Evolutionary conservation across 1,140 invertebrate species (phyloP), one percentile per base, ranked within the genome.

Genomic region (Drosophila bocqueti): DNA sequence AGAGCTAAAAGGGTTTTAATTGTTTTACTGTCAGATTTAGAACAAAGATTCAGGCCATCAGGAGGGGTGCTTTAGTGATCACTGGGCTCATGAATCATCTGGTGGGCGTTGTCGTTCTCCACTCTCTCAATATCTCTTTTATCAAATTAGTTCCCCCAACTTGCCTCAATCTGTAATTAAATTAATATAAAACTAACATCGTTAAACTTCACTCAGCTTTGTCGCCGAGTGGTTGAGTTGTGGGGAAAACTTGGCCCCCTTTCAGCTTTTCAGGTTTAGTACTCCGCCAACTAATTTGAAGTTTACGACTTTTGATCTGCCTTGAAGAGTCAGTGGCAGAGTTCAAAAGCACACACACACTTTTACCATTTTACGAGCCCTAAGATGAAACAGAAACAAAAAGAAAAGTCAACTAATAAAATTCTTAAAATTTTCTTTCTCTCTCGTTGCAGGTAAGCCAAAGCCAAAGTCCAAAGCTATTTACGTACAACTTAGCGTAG

Each of bases 381-480:
- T 42, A 63, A 45, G 47, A 34, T 34, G 45, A 62, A 59, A 38
- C 74, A 26, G n/a, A 73, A 45, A 62, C 29, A 47, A 68, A 67
- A 68, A 49, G 47, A 60, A 79, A 64, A 57, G n/a, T 49, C 36
- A 82, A 71, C 78, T 75, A 76, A 86, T 86, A 66, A 77, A 76
- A 87, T 68, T 82, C 66, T 84, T 58, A n/a, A 65, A 31, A 59
- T 71, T 59, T 68, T 78, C 58, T 29, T 29, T 62, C 42, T 36
- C 64, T 68, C 34, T 89, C 77, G 29, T 84, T 87, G 46, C 84
- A 87, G 83, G 83, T 87, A 87, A 87, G 83, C 84, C 66, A 76
- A 87, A 87, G 83, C 81, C 66, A 79, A 76, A 68, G 69, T 63
- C 46, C 40, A 64, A 62, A 60, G 62, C 58, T 55, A 64, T 66